Conservation (phyloP, 2,797 vertebrate species). For the Gobionotothen gibberifrons region DNA sequence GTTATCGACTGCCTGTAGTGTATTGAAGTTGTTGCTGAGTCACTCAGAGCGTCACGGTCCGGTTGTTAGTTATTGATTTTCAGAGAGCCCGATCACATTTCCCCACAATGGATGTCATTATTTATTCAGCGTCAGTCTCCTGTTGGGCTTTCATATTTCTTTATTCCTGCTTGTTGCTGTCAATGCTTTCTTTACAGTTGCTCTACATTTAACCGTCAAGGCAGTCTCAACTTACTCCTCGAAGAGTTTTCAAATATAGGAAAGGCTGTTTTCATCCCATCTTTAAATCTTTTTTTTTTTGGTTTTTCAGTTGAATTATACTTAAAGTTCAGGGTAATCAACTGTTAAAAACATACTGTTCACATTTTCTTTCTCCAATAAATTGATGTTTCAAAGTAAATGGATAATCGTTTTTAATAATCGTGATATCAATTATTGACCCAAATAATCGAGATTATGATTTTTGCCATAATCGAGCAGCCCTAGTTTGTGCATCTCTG, state of each 20-base stretch:
- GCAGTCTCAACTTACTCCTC: conserved; percentile 28
- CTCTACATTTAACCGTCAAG: conserved; percentile 62
- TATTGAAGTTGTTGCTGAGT: conserved; percentile 80
- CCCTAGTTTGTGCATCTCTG: conserved; percentile 56
- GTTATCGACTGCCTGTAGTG: conserved; percentile 67
- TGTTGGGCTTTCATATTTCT: conserved; percentile 72
- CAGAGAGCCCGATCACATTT: conserved; percentile 78
- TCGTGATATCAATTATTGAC: no score
- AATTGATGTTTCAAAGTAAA: no score
- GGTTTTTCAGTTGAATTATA: no score
- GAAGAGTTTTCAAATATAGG: conserved; percentile 27
- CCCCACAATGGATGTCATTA: conserved; percentile 79
- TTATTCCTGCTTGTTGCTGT: conserved; percentile 57
- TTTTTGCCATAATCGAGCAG: no score
- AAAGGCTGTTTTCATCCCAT: background rate
- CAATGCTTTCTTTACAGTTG: conserved; percentile 47
- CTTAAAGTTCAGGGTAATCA: no score
- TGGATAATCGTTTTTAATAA: no score
- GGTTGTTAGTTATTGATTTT: conserved; percentile 82
- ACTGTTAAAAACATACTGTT: no score
- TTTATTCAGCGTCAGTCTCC: conserved; percentile 78
- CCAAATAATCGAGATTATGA: no score
- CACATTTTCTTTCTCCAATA: no score
- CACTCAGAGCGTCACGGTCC: conserved; percentile 73
- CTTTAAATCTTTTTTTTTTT: background rate